These are phyloP conservation scores for Dolichopus griseipennis DNA, from an alignment of 2,888 invertebrate species.

Conservation along the genomic window DNA sequence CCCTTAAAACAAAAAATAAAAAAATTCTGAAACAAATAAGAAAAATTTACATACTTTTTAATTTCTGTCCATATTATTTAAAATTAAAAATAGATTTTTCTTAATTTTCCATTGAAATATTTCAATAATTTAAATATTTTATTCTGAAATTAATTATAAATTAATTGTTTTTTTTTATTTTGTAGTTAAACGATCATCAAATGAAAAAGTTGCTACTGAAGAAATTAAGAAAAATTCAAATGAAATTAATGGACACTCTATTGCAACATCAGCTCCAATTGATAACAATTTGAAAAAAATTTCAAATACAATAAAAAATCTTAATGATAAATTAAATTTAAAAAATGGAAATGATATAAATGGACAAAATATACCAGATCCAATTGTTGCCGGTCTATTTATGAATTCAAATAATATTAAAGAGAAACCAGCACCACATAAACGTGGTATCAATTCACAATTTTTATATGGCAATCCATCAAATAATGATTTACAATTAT, in stretches of 20 bases:
- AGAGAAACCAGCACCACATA: constrained; percentile 26
- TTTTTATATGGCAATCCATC: constrained; percentile 23
- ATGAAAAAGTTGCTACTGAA: background rate
- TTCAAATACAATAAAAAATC: background rate
- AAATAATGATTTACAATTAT: constrained; percentile 18
- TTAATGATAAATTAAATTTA: background rate
- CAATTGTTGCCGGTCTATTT: background rate
- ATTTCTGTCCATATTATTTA: background rate
- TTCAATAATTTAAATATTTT: too few species aligned
- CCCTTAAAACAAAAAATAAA: too few species aligned
- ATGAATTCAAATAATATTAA: background rate
- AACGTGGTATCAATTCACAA: constrained; percentile 36
- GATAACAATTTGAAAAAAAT: background rate
- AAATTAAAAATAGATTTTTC: too few species aligned
- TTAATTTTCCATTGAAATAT: too few species aligned
- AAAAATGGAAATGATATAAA: background rate
- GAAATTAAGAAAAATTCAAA: background rate
- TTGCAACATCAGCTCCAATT: background rate
- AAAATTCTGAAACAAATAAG: too few species aligned
- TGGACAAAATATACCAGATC: background rate
- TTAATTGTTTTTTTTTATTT: background rate
- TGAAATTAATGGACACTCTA: background rate
- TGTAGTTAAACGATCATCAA: background rate
- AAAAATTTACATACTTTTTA: background rate
- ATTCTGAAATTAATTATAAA: too few species aligned